Evolutionary conservation across 2,113 vertebrate genomes (phyloP).

Genomic region (Microtus oregoni): DNA sequence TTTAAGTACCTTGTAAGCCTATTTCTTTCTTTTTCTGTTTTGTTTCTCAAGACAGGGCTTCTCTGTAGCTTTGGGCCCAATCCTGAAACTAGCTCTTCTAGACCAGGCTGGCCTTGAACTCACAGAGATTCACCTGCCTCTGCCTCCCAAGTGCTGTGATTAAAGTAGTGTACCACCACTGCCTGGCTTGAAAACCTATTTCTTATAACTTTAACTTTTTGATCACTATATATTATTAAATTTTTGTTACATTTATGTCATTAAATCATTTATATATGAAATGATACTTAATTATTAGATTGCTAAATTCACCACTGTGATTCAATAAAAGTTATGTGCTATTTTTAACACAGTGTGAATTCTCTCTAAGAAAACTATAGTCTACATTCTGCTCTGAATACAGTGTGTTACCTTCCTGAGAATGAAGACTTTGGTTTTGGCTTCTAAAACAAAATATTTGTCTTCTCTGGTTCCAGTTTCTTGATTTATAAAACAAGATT

Average conservation of each 20-base stretch:
- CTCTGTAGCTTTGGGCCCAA: no score
- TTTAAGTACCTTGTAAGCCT: slow-evolving; percentile 14
- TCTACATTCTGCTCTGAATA: neutral
- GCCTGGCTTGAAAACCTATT: neutral
- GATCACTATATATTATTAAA: neutral
- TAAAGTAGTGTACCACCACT: no score
- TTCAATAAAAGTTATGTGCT: neutral
- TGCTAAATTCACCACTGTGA: neutral
- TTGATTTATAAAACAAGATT: neutral
- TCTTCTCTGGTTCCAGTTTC: slow-evolving; percentile 2
- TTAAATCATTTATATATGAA: neutral
- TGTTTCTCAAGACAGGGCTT: no score
- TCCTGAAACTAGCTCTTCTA: no score
- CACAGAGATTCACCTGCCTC: no score
- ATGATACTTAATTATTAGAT: neutral
- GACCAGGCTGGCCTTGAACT: no score
- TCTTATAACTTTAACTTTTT: neutral
- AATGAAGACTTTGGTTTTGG: neutral
- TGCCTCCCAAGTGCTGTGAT: no score
- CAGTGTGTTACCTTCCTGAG: neutral
- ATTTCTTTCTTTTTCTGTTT: neutral
- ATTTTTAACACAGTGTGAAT: neutral
- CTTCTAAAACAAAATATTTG: neutral
- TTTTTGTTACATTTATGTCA: neutral
- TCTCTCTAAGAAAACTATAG: neutral